A percentile compares a stretch with the other conserved stretches of the same genome.
phyloP scores from a whole-genome alignment of 2,797 vertebrate species.

The Dermochelys coriacea region DNA sequence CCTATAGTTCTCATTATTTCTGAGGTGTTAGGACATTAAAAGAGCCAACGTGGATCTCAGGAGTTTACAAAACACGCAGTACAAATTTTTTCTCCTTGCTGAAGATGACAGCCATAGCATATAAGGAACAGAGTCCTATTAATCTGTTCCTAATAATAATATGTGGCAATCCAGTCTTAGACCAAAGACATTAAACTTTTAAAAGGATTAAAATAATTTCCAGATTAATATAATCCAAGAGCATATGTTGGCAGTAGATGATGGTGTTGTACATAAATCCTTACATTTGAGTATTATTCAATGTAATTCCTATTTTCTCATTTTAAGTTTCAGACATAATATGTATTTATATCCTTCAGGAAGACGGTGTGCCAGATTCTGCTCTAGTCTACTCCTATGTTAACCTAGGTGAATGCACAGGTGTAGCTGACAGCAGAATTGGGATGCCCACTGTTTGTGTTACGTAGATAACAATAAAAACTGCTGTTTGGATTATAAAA shows the following conservation, averaged over 20 bases:
- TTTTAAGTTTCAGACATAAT: neutral
- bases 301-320: neutral
- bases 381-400: neutral
- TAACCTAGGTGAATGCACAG: neutral
- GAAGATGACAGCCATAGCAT: neutral
- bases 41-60: neutral
- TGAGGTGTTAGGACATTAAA: neutral
- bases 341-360: neutral
- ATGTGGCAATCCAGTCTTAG: fast-evolving
- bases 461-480: neutral
- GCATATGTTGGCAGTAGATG: neutral
- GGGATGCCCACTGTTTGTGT: neutral
- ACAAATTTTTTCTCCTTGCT: neutral
- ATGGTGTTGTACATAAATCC: neutral
- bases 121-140: neutral
- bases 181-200: neutral
- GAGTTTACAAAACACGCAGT: neutral
- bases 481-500: neutral
- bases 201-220: constrained; percentile 3
- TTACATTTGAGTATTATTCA: neutral
- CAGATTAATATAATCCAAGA: neutral
- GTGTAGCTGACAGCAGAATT: neutral
- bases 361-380: fast-evolving
- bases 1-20: neutral
- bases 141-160: neutral